phyloP scores from a whole-genome alignment of 2,888 invertebrate species.

The Bellardia pandia region DNA sequence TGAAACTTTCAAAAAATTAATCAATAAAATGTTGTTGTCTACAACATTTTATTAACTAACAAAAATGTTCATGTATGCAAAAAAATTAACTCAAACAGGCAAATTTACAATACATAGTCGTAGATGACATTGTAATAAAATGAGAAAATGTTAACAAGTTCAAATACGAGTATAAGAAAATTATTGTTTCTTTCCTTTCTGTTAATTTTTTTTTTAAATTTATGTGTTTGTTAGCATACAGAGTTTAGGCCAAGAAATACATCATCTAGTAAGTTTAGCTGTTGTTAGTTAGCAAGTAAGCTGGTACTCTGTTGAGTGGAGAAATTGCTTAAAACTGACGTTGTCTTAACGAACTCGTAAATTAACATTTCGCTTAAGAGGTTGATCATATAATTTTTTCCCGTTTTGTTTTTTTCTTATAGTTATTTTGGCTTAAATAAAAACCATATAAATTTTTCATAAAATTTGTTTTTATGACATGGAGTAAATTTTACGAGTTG shows the following conservation, averaged over 20 bases:
- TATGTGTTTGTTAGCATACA: constrained; percentile 59
- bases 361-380: constrained; percentile 60
- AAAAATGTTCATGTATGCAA: constrained; percentile 21
- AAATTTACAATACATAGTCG: constrained; percentile 25
- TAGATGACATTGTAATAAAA: constrained; percentile 48
- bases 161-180: constrained; percentile 16
- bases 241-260: constrained; percentile 62
- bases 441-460: constrained; percentile 26
- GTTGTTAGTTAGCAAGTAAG: constrained; percentile 10
- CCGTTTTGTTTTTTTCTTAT: background rate
- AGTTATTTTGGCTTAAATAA: constrained; percentile 24
- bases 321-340: constrained; percentile 54
- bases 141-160: constrained; percentile 60
- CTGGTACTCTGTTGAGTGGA: constrained; percentile 35
- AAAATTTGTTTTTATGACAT: constrained; percentile 33
- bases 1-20: constrained; percentile 43
- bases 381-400: constrained; percentile 30
- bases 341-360: constrained; percentile 62
- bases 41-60: constrained; percentile 25
- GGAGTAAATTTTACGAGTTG: constrained; percentile 39
- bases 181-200: background rate
- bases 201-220: constrained; percentile 38
- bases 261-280: constrained; percentile 47
- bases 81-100: background rate
- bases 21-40: constrained; percentile 48